Evolutionary conservation across 2,888 invertebrate genomes (phyloP).

Genomic region (Adelognathus sp.): DNA sequence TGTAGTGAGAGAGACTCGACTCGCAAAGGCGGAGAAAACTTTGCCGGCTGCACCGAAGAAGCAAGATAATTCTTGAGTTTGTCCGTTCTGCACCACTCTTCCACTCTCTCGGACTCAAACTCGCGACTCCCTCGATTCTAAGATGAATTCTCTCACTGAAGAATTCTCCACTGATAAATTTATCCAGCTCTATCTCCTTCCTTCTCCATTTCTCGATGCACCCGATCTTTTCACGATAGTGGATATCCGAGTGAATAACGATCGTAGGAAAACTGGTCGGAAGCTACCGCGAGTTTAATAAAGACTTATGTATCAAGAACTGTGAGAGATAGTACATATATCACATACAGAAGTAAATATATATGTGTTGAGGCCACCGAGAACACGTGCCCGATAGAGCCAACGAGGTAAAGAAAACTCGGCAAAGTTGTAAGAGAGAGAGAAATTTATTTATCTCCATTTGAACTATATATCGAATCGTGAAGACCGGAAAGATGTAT

Average conservation of each 20-base stretch:
- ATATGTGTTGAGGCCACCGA: neutral
- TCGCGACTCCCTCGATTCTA: conserved; percentile 4
- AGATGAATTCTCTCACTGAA: conserved; percentile 40
- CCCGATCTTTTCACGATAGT: conserved; percentile 51
- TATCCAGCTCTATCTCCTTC: neutral
- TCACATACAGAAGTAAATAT: neutral
- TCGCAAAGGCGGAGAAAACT: conserved; percentile 36
- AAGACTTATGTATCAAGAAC: conserved; percentile 22
- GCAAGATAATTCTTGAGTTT: conserved; percentile 56
- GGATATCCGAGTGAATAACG: conserved; percentile 46
- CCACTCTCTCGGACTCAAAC: neutral
- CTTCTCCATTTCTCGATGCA: neutral
- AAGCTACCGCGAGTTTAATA: conserved; percentile 54
- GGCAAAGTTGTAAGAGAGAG: neutral
- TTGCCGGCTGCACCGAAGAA: conserved; percentile 41
- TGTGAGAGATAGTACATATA: neutral
- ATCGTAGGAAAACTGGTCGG: conserved; percentile 22
- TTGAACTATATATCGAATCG: neutral
- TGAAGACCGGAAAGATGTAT: too few relatives aligned
- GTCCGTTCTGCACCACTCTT: conserved; percentile 46
- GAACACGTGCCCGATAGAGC: neutral
- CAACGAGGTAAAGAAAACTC: neutral
- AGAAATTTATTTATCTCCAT: conserved; percentile 7
- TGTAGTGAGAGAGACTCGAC: neutral
- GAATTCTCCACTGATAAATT: neutral